Base-by-base conservation (phyloP, 2,797 vertebrate species). In the Phalanger gymnotis region DNA sequence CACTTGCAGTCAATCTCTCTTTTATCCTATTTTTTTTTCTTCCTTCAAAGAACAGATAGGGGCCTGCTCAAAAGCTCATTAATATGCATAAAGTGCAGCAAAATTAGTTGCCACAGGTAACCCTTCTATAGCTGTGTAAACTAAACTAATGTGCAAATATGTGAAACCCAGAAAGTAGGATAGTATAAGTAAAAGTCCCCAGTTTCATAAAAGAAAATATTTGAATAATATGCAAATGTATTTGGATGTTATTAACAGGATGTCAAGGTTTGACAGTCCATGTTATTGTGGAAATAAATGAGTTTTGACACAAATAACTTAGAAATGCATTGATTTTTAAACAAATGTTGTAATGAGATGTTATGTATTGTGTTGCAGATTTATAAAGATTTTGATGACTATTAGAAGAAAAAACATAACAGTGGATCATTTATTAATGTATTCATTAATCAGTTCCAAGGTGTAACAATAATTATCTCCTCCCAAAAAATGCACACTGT, bases 221-320 rank as follows among this genome's bases (percentile, higher is more conserved):
- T 98, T 99, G 98, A 99, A 99, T 99, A 99, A 99, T 99, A 99
- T 99, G 99, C 98, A 99, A 99, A 99, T 99, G 96, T 57, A 92
- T 97, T 81, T 98, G 98, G 98, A 99, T 98, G 99, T 98, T 99
- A 99, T 99, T 99, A 99, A 98, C 98, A 98, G 98, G 98, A 98
- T 99, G 98, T 99, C 99, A 99, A 98, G 98, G 98, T 98, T 98
- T 99, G 99, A 99, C 99, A 99, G 98, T 98, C 98, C 96, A 94
- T 98, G 98, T 99, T 99, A 99, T 98, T 99, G 98, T 99, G 99
- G 98, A 99, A 99, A 99, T 99, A 99, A 99, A 99, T 99, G 98
- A 99, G 99, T 99, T 99, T 99, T 99, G 99, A 99, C 99, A 99
- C 98, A 98, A 99, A 98, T 99, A 99, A 98, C 98, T 99, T 99